Evolutionary conservation across 2,888 invertebrate species (phyloP), one percentile per base, ranked within the genome.

Genomic region (Acanthococcus lagerstroemiae): DNA sequence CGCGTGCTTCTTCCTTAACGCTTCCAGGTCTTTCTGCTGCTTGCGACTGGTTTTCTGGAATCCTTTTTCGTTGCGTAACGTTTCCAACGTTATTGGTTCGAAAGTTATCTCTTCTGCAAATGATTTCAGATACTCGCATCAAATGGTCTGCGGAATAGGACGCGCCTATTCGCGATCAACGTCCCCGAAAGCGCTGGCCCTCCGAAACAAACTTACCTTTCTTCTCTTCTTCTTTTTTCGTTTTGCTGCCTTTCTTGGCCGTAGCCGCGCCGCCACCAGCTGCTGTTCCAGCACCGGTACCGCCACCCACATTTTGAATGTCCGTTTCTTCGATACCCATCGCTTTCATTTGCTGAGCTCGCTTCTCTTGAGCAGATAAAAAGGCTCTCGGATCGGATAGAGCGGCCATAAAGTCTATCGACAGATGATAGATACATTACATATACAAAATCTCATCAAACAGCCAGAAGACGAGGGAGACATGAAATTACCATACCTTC

Each of bases 381-480:
- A 92, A 94, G 4, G 90, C 92, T 68, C 92, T 81, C 0, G 97
- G 97, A 77, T 95, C 96, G 7, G 95, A 94, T 68, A 99, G 78
- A 4, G 96, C 95, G 68, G 95, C 95, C 89, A 99, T 99, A 76
- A 99, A 90, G 75, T 95, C 95, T 89, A 74, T 2, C n/a, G n/a
- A n/a, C 9, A 50, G 27, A 12, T 65, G 21, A 21, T 17, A 24
- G 50, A 46, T 7, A 21, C n/a, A n/a, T 15, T 60, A 17, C 21
- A 3, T 46, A 50, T 37, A 37, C 37, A 37, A 37, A 37, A 37
- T 37, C 12, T 37, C 37, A 37, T 12, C 9, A 37, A 9, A 37
- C 7, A 7, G 37, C 37, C 37, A 12, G 7, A 22, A 21, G n/a
- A 17, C 4, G 12, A 9, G 7, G 9, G 37, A 12, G 37, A 12